Base-by-base conservation (phyloP, 2,888 invertebrate species). In the Kryphioiulus occultus region DNA sequence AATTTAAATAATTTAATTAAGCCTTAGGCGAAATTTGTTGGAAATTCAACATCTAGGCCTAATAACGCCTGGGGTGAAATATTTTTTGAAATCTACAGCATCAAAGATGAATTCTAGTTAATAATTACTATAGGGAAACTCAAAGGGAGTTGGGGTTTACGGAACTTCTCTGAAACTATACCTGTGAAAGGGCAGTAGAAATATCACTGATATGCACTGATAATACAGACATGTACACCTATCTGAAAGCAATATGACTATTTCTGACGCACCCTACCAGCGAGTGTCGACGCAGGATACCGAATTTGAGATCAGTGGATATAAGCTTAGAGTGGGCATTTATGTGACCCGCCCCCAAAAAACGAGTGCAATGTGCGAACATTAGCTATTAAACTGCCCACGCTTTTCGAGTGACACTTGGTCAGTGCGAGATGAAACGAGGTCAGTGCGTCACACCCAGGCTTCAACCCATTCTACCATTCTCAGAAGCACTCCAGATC, bases 361-460 rank as follows among this genome's bases (percentile, higher is more conserved):
- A 59, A 59, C 59, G 59, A 59, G 59, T 59, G 59, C 59, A 47
- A 47, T 47, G 47, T 47, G 47, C 47, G 47, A 59, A 59, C 59
- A 59, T 22, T 19, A 59, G n/a, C 59, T 59, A 59, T 59, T 59
- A 59, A 59, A 22, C 59, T 22, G 19, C 59, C 59, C 59, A 59
- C 59, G 59, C 59, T 4, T 59, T 47, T 59, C 59, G 19, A 59
- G 59, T 59, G 59, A 59, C 59, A 59, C 59, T 59, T 59, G 59
- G 59, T 59, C 59, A 59, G 47, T 17, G 22, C 59, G 9, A n/a
- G 59, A 19, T 22, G 59, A 59, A 59, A 59, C 19, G 59, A 59
- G 59, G 59, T 59, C 59, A 59, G 59, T 7, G 59, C 7, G n/a
- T n/a, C 59, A 22, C 59, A 9, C 59, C 59, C 59, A n/a, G 59